Percentiles rank a stretch among this genome's conserved stretches.
These are phyloP conservation scores for Melieria omissa DNA, from an alignment of 2,888 invertebrate species.

Conservation along the genomic window DNA sequence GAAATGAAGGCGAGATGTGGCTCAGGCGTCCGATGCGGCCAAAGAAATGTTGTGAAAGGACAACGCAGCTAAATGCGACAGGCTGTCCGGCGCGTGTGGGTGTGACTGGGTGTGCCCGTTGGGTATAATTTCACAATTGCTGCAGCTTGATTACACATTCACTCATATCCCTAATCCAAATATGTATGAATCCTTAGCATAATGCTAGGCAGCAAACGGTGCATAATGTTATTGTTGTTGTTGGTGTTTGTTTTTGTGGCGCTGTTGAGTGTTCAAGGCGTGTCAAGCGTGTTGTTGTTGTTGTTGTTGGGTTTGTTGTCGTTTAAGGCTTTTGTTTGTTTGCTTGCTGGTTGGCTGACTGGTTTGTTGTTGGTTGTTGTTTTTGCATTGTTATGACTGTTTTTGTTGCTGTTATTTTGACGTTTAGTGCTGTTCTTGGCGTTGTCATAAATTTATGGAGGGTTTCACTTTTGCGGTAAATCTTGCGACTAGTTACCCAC, in stretches of 20 bases:
- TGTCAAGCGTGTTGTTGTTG: too few species aligned
- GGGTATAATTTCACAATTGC: slow-evolving; percentile 63
- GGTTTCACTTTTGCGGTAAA: slow-evolving; percentile 29
- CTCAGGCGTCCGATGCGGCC: too few species aligned
- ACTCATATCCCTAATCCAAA: slow-evolving; percentile 8
- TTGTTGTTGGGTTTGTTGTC: slow-evolving; percentile 28
- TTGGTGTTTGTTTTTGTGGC: slow-evolving; percentile 25
- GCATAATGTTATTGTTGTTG: slow-evolving; percentile 34
- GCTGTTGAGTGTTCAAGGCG: slow-evolving; percentile 17
- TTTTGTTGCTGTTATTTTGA: neutral
- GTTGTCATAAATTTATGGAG: slow-evolving; percentile 37
- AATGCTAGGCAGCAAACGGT: slow-evolving; percentile 26
- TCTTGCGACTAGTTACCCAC: slow-evolving; percentile 19
- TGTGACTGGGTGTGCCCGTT: slow-evolving; percentile 44
- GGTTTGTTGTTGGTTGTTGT: neutral
- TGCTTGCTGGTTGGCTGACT: neutral
- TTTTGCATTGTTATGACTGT: neutral
- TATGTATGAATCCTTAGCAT: slow-evolving; percentile 26
- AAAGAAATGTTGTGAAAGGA: neutral
- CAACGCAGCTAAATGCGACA: neutral
- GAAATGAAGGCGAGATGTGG: neutral
- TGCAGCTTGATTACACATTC: slow-evolving; percentile 49
- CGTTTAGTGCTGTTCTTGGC: slow-evolving; percentile 41
- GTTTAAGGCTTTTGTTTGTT: slow-evolving; percentile 19
- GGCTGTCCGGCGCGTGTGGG: neutral